Evolutionary conservation across 2,797 vertebrate species (phyloP), one percentile per base, ranked within the genome.

Genomic region (Darevskia mixta): DNA sequence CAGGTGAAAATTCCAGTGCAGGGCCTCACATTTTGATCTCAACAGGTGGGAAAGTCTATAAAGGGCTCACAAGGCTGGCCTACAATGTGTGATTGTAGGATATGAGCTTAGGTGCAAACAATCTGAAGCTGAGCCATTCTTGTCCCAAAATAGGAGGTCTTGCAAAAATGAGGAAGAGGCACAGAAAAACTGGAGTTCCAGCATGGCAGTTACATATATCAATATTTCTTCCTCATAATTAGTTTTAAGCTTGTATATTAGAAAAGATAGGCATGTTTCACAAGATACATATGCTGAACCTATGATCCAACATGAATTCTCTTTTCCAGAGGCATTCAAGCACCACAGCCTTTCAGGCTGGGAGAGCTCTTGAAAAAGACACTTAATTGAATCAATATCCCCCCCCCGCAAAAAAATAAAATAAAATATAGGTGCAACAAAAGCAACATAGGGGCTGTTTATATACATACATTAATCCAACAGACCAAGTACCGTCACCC

Each of bases 291-390:
- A 95, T 79, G 90, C 82, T 89, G 18, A 38, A 32, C 35, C 35
- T 73, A 89, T 0, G 17, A 87, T 88, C 88, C 90, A 86, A 91
- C 88, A 90, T 94, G 93, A 89, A 1, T 89, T 95, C 89, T 94
- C 91, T 95, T 94, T 88, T 94, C 93, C 94, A 93, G 93, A 95
- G 89, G 92, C 87, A 72, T 55, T 94, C 90, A 94, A 94, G 92
- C 88, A 93, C 88, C 92, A 90, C 91, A 89, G 88, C 87, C 88
- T 92, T 93, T 92, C 92, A 91, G 94, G 81, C 92, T 95, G 94
- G 49, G 15, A 85, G 73, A 93, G 93, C 90, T 92, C 89, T 83
- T 90, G 85, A 90, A 80, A 64, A 91, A 80, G 71, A 88, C 81
- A 90, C 20, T 85, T 93, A 90, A 87, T 83, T 8, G 0, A 93